phyloP scores from a whole-genome alignment of 2,797 vertebrate genomes.

The Pseudochirops corinnae region DNA sequence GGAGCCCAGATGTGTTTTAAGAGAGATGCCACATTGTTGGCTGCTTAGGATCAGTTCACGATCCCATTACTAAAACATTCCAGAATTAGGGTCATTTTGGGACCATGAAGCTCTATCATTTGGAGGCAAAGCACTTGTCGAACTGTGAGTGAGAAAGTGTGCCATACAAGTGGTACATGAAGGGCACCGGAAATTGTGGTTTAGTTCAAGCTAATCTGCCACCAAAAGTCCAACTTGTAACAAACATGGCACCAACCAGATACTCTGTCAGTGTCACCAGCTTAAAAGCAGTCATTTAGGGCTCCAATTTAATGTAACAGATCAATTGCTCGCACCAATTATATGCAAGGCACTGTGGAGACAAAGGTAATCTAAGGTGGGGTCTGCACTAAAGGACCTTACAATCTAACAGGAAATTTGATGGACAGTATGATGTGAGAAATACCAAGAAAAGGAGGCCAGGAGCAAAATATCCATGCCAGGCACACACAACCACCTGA shows the following conservation, averaged over 20 bases:
- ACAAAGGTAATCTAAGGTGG: neutral
- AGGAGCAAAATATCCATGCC: neutral
- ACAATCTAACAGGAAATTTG: neutral
- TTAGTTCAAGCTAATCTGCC: neutral
- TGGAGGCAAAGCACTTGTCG: neutral
- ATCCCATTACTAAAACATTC: neutral
- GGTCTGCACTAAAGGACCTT: neutral
- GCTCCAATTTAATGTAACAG: neutral
- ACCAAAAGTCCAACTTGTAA: neutral
- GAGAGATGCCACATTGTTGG: neutral
- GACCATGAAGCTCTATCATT: accelerated
- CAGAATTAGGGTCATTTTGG: neutral
- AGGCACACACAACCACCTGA: neutral
- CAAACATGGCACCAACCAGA: neutral
- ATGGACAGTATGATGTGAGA: neutral
- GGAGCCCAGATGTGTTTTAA: neutral
- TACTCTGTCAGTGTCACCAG: neutral
- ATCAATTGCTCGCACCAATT: neutral
- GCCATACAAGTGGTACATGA: neutral
- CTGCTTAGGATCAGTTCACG: neutral
- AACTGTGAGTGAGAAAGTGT: neutral
- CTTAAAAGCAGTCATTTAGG: neutral
- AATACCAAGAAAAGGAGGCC: neutral
- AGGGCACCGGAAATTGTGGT: neutral
- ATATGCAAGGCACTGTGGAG: neutral